These are phyloP conservation scores for Cololabis saira DNA, from an alignment of 2,113 vertebrate genomes.

Conservation along the genomic window DNA sequence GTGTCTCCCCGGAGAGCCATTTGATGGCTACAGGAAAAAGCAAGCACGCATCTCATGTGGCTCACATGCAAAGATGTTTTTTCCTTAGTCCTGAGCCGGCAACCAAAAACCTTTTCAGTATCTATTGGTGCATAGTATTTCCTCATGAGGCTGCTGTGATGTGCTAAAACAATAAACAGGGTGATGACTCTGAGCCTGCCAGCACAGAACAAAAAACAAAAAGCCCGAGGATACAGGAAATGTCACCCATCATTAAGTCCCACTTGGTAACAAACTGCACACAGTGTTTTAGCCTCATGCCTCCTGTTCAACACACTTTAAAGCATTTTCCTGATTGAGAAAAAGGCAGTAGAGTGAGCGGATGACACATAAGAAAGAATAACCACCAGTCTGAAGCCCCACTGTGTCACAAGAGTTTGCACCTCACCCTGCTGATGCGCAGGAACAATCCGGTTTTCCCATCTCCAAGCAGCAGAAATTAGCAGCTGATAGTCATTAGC, in stretches of 20 bases:
- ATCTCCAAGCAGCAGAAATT: slow-evolving; percentile 27
- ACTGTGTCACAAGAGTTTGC: slow-evolving; percentile 12
- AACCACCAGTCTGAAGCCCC: slow-evolving; percentile 13
- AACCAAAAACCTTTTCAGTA: slow-evolving; percentile 31
- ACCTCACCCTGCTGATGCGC: slow-evolving; percentile 28
- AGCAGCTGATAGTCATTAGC: slow-evolving; percentile 65
- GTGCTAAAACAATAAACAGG: slow-evolving; percentile 34
- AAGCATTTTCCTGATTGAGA: slow-evolving; percentile 9
- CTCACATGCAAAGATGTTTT: slow-evolving; percentile 36
- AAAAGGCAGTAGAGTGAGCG: neutral
- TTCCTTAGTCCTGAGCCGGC: slow-evolving; percentile 14
- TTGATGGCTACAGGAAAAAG: slow-evolving; percentile 23
- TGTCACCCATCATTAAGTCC: slow-evolving; percentile 21
- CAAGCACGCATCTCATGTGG: slow-evolving; percentile 14
- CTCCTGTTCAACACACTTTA: slow-evolving; percentile 1
- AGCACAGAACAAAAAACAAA: slow-evolving; percentile 28
- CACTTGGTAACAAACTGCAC: slow-evolving; percentile 17
- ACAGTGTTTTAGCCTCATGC: slow-evolving; percentile 13
- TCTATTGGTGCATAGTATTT: slow-evolving; percentile 29
- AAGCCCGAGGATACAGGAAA: slow-evolving; percentile 44
- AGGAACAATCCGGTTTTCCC: slow-evolving; percentile 17
- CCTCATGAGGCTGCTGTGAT: slow-evolving; percentile 14
- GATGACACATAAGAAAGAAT: neutral
- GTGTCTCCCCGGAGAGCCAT: slow-evolving; percentile 9
- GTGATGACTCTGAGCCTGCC: slow-evolving; percentile 19